Conservation (phyloP, 2,113 vertebrate species). For the Hoplias malabaricus region DNA sequence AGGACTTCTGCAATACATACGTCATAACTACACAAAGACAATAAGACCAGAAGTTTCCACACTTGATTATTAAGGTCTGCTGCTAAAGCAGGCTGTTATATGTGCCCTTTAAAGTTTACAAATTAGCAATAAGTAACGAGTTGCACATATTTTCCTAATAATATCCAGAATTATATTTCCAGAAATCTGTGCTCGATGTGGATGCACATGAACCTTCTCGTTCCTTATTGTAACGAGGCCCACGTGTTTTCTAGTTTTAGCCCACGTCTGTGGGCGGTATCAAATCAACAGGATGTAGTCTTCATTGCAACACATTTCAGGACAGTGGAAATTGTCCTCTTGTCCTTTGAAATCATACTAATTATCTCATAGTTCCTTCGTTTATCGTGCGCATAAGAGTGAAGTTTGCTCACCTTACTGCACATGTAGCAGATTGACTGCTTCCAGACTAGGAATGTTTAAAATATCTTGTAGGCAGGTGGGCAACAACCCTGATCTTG, state of each 20-base stretch:
- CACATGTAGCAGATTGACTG: neutral
- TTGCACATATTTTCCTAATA: neutral
- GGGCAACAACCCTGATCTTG: too few relatives aligned
- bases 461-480: neutral
- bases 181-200: neutral
- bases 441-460: neutral
- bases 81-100: neutral
- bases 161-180: neutral
- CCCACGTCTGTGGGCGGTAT: conserved; percentile 35
- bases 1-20: conserved; percentile 18
- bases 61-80: neutral
- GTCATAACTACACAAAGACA: conserved; percentile 41
- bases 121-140: neutral
- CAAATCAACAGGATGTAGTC: conserved; percentile 22
- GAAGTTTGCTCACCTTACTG: neutral
- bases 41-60: conserved; percentile 45
- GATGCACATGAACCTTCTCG: neutral
- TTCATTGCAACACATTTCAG: neutral
- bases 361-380: neutral
- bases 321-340: neutral
- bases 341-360: neutral
- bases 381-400: neutral
- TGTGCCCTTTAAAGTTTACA: neutral
- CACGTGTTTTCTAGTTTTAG: conserved; percentile 58
- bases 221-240: conserved; percentile 32